Conservation (phyloP, 2,888 invertebrate species). For the Ditula angustiorana region DNA sequence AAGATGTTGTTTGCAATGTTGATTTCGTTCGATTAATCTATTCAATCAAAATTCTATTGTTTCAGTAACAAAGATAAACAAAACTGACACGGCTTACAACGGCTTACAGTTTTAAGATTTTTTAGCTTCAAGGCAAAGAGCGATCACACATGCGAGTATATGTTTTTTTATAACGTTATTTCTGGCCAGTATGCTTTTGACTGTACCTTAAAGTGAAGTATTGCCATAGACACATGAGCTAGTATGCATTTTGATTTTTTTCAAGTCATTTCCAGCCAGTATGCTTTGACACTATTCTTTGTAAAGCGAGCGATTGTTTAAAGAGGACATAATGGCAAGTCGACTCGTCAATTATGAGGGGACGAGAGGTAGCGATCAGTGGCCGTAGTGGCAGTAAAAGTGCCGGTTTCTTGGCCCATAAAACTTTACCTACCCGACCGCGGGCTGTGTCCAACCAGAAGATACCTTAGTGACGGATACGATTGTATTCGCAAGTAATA, state of each 20-base stretch:
- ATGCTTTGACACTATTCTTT: background rate
- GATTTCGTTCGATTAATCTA: too few relatives aligned
- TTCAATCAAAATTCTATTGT: too few relatives aligned
- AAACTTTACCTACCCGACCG: constrained; percentile 80
- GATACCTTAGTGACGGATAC: constrained; percentile 50
- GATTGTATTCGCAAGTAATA: constrained; percentile 54
- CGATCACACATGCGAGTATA: too few relatives aligned
- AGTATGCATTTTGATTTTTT: background rate
- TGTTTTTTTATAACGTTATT: too few relatives aligned
- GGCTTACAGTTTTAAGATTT: too few relatives aligned
- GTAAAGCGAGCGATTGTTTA: constrained; percentile 66
- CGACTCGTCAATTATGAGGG: constrained; percentile 82
- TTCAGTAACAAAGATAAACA: too few relatives aligned
- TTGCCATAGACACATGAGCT: too few relatives aligned
- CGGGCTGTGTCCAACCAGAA: constrained; percentile 67
- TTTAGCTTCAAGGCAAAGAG: too few relatives aligned
- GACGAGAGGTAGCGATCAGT: constrained; percentile 80
- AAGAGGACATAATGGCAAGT: constrained; percentile 80
- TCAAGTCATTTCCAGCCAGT: constrained; percentile 12
- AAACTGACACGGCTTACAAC: too few relatives aligned
- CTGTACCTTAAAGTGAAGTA: too few relatives aligned
- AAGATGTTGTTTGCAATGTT: too few relatives aligned
- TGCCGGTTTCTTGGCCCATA: constrained; percentile 79
- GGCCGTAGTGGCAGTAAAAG: constrained; percentile 81
- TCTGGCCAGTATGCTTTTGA: too few relatives aligned